Percentiles rank a stretch among this genome's conserved stretches.
Conservation (phyloP, 2,113 vertebrate species). For the Puffinus mauretanicus region DNA sequence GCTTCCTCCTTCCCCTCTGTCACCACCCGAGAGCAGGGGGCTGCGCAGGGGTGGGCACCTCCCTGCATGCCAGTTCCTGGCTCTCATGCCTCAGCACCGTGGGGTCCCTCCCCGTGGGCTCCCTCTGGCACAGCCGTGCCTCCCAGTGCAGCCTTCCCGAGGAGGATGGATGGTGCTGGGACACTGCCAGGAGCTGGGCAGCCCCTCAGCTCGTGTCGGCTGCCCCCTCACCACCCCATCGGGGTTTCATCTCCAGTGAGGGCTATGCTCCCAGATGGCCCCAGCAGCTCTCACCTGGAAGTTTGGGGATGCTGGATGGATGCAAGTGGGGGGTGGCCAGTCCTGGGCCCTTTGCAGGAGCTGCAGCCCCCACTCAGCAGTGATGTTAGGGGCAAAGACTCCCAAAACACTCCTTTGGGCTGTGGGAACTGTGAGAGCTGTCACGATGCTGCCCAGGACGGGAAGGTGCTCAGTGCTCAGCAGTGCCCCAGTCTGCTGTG, state of each 20-base stretch:
- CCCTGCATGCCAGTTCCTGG: rapidly evolving
- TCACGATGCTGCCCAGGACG: neutral
- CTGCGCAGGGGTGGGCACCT: neutral
- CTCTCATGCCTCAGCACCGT: rapidly evolving
- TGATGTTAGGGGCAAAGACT: neutral
- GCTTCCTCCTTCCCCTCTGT: neutral
- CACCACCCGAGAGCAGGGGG: neutral
- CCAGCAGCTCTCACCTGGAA: neutral
- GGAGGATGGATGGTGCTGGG: neutral
- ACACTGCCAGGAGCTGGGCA: neutral
- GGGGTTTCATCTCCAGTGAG: neutral
- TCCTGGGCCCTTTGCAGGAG: neutral
- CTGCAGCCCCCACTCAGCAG: neutral
- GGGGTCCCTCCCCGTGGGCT: neutral
- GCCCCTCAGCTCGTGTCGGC: rapidly evolving
- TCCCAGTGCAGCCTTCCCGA: neutral
- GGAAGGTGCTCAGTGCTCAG: neutral
- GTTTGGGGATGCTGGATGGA: neutral
- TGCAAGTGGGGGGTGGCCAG: neutral
- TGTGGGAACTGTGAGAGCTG: neutral
- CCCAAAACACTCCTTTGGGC: neutral
- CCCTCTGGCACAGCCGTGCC: neutral
- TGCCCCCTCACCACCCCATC: neutral
- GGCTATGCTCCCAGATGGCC: too few relatives aligned
- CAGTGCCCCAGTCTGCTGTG: neutral